phyloP scores from a whole-genome alignment of 1,140 invertebrate species.

The Mya arenaria region DNA sequence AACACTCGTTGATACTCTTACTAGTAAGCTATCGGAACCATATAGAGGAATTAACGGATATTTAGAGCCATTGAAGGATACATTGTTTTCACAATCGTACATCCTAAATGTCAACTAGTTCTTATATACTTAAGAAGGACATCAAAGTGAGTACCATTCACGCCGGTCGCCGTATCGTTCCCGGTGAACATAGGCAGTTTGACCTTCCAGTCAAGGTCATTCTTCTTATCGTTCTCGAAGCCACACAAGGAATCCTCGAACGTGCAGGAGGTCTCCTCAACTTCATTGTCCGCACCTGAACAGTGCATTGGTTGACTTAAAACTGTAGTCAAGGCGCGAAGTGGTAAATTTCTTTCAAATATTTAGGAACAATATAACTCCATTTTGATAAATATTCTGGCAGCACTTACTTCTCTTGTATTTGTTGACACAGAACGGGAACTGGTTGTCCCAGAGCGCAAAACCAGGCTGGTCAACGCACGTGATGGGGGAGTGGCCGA shows the following conservation, averaged over 20 bases:
- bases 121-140: too few relatives aligned
- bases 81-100: too few relatives aligned
- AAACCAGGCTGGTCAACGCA: slow-evolving; percentile 66
- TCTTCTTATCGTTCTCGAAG: slow-evolving; percentile 12
- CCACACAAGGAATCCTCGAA: slow-evolving; percentile 38
- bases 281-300: not conserved
- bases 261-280: not conserved
- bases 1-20: too few relatives aligned
- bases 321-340: too few relatives aligned
- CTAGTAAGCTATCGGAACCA: too few relatives aligned
- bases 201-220: slow-evolving; percentile 14
- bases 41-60: too few relatives aligned
- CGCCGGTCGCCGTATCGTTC: not conserved
- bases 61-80: too few relatives aligned
- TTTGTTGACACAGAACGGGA: slow-evolving; percentile 57
- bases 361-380: too few relatives aligned
- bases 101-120: too few relatives aligned
- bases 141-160: too few relatives aligned
- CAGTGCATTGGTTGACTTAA: not conserved
- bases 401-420: slow-evolving; percentile 60
- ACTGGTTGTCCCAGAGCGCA: slow-evolving; percentile 63
- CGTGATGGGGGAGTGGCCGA: slow-evolving; percentile 54
- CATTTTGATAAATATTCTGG: too few relatives aligned
- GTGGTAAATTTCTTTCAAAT: too few relatives aligned
- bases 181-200: not conserved